Evolutionary conservation across 1,140 invertebrate species (phyloP).

Genomic region (Panulirus ornatus): DNA sequence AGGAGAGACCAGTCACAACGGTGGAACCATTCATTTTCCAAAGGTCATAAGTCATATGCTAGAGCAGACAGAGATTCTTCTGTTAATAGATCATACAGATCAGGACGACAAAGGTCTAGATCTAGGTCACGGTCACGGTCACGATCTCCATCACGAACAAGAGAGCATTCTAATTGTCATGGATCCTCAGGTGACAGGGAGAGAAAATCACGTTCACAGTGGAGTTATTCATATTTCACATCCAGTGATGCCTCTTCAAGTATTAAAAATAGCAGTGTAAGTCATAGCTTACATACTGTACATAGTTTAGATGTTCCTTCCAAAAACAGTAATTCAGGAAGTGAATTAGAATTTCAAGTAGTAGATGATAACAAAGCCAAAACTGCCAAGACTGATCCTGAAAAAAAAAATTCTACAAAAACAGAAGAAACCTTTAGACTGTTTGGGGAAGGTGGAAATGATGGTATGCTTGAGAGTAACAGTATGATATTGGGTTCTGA

Average conservation of each 20-base stretch:
- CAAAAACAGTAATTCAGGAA: not conserved
- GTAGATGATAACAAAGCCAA: not conserved
- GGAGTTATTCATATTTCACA: not conserved
- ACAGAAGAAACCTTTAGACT: too few relatives aligned
- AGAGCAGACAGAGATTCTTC: not conserved
- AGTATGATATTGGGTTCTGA: too few relatives aligned
- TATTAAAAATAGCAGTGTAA: not conserved
- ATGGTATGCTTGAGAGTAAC: too few relatives aligned
- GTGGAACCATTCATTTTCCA: not conserved
- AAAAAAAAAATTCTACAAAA: too few relatives aligned
- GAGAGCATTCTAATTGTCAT: not conserved
- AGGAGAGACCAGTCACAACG: not conserved
- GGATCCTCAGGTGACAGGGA: not conserved
- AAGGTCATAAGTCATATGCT: not conserved
- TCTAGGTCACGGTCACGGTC: slow-evolving; percentile 36
- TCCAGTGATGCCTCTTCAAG: not conserved
- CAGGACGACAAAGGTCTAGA: not conserved
- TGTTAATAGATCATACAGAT: slow-evolving; percentile 15
- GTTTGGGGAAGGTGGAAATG: too few relatives aligned
- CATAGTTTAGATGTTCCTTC: not conserved
- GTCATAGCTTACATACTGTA: not conserved
- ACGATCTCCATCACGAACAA: not conserved
- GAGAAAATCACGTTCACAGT: not conserved
- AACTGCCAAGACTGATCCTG: not conserved
- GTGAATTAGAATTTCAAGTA: too few relatives aligned